Conservation (phyloP, 2,797 vertebrate genomes). For the Anguilla marmorata region DNA sequence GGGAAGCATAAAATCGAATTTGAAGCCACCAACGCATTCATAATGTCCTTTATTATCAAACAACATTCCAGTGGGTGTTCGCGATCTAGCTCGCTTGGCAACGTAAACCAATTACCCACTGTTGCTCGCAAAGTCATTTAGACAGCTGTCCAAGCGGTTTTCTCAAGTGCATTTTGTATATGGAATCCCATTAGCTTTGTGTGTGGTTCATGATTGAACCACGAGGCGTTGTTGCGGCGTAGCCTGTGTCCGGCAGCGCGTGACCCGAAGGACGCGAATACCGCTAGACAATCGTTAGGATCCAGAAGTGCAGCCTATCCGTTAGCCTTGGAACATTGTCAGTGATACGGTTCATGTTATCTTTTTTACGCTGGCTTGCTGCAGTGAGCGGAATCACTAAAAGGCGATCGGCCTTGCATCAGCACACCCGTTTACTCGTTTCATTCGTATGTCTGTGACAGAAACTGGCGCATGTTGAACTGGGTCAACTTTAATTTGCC, state of each 20-base stretch:
- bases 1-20: not conserved
- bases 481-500: not conserved
- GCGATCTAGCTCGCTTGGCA: not conserved
- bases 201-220: not conserved
- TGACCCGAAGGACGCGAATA: conserved; percentile 1
- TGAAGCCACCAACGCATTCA: not conserved
- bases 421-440: not conserved
- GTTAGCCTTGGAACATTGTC: not conserved
- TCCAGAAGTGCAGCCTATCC: not conserved
- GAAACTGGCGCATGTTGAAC: not conserved
- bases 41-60: not conserved
- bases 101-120: not conserved
- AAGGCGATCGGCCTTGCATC: not conserved
- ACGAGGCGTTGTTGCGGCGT: not conserved
- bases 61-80: not conserved
- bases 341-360: not conserved
- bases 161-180: not conserved
- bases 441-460: not conserved
- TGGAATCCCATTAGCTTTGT: not conserved
- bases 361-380: not conserved
- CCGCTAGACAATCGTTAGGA: not conserved
- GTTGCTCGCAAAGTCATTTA: not conserved
- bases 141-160: not conserved
- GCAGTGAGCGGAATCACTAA: not conserved
- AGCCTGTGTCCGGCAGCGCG: not conserved